A percentile compares a stretch with the other conserved stretches of the same genome.
phyloP scores from a whole-genome alignment of 2,888 invertebrate genomes.

The Hypomecis atomaria region DNA sequence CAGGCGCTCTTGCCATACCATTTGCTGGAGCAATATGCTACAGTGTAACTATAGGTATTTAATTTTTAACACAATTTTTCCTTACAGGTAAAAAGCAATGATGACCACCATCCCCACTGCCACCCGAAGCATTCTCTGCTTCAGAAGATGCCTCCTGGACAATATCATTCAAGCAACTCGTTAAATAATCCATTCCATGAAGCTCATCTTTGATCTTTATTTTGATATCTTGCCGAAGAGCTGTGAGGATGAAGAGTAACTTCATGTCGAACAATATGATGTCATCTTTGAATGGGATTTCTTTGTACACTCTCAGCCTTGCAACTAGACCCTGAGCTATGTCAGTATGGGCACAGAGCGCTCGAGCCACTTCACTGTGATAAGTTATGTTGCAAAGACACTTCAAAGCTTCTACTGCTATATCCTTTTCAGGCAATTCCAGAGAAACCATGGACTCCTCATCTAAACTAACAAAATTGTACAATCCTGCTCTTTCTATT shows the following conservation, averaged over 20 bases:
- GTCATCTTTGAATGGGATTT: slow-evolving; percentile 86
- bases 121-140: slow-evolving; percentile 53
- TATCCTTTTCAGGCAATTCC: slow-evolving; percentile 77
- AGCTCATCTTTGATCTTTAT: slow-evolving; percentile 87
- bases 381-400: slow-evolving; percentile 95
- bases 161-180: slow-evolving; percentile 87
- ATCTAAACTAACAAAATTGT: slow-evolving; percentile 67
- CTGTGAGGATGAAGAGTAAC: slow-evolving; percentile 94
- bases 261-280: slow-evolving; percentile 95
- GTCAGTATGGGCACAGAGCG: slow-evolving; percentile 84
- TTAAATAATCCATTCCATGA: slow-evolving; percentile 88
- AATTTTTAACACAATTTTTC: background rate
- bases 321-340: slow-evolving; percentile 89
- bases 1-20: too few species aligned
- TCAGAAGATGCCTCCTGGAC: slow-evolving; percentile 70
- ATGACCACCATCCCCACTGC: slow-evolving; percentile 50
- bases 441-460: slow-evolving; percentile 65
- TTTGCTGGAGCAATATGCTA: background rate
- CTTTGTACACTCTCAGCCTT: slow-evolving; percentile 88
- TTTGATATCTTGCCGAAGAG: slow-evolving; percentile 89
- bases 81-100: slow-evolving; percentile 63
- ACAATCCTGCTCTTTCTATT: slow-evolving; percentile 87
- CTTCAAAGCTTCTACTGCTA: slow-evolving; percentile 92
- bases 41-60: background rate
- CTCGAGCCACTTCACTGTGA: slow-evolving; percentile 84